Conservation (phyloP, 2,113 vertebrate genomes). For the Ceyx melanurus region DNA sequence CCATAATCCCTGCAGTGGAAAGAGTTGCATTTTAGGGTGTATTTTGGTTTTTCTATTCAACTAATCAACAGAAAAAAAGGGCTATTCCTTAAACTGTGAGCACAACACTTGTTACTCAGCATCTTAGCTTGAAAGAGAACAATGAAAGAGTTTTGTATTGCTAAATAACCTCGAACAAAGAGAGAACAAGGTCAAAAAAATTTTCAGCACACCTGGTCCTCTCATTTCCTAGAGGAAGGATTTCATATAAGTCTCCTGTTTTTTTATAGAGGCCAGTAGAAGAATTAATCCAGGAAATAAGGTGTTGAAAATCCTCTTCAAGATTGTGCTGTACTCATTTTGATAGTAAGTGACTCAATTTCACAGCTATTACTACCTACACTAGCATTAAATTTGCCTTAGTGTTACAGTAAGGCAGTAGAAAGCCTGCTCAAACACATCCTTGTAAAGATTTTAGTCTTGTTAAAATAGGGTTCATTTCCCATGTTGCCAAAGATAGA, state of each 20-base stretch:
- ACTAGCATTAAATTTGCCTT: background rate
- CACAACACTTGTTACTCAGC: background rate
- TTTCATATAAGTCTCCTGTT: background rate
- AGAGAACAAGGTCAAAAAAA: background rate
- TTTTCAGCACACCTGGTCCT: background rate
- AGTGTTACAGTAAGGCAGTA: background rate
- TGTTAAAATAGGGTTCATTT: background rate
- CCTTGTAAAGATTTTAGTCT: background rate
- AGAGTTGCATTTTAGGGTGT: background rate
- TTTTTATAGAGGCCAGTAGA: background rate
- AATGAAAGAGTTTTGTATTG: background rate
- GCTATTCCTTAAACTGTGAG: background rate
- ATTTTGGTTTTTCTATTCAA: background rate
- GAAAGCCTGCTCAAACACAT: background rate
- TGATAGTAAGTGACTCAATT: background rate
- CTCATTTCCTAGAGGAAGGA: background rate
- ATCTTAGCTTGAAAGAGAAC: background rate
- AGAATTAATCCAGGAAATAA: background rate
- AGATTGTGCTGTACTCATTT: background rate
- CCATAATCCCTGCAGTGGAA: rapidly evolving
- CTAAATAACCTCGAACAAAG: background rate
- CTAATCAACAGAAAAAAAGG: background rate
- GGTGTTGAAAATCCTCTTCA: background rate
- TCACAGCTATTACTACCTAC: background rate
- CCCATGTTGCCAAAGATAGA: background rate